These are phyloP conservation scores for Drosophila sechellia DNA, from an alignment of 1,140 invertebrate species.

Conservation along the genomic window DNA sequence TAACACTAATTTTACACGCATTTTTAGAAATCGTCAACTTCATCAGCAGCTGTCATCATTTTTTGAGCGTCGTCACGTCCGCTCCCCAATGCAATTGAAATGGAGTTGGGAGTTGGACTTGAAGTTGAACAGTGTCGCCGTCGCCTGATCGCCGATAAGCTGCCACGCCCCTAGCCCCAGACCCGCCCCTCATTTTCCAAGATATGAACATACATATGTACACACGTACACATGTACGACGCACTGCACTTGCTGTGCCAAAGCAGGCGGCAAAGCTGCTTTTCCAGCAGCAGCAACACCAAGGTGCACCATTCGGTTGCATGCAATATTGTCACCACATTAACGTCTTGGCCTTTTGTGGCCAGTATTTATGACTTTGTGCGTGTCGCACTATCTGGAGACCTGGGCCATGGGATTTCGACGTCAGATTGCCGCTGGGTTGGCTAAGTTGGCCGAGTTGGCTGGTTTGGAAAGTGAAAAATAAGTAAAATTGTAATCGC, in stretches of 20 bases:
- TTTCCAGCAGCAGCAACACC: conserved; percentile 34
- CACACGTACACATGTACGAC: too few relatives aligned
- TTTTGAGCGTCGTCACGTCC: conserved; percentile 75
- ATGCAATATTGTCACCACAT: conserved; percentile 83
- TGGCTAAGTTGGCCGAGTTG: conserved; percentile 1
- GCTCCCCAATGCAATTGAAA: conserved; percentile 30
- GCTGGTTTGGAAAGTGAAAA: conserved; percentile 77
- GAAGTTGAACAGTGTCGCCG: conserved; percentile 49
- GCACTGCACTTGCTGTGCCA: conserved; percentile 46
- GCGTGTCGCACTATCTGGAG: conserved; percentile 49
- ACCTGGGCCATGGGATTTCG: conserved; percentile 26
- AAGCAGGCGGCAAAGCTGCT: conserved; percentile 55
- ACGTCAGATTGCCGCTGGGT: conserved; percentile 17
- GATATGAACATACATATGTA: not conserved
- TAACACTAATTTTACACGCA: conserved; percentile 83
- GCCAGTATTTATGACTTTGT: conserved; percentile 76
- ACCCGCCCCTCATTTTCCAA: conserved; percentile 11
- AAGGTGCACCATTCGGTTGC: conserved; percentile 54
- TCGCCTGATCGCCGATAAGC: conserved; percentile 73
- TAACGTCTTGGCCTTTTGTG: conserved; percentile 82
- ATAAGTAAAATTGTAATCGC: conserved; percentile 80
- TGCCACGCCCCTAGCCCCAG: conserved; percentile 32
- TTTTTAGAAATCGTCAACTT: conserved; percentile 83
- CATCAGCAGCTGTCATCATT: conserved; percentile 81
- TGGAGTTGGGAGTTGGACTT: conserved; percentile 10